These are phyloP conservation scores for Ctenochaetus hawaiiensis DNA, from an alignment of 2,797 vertebrate genomes.

Conservation along the genomic window DNA sequence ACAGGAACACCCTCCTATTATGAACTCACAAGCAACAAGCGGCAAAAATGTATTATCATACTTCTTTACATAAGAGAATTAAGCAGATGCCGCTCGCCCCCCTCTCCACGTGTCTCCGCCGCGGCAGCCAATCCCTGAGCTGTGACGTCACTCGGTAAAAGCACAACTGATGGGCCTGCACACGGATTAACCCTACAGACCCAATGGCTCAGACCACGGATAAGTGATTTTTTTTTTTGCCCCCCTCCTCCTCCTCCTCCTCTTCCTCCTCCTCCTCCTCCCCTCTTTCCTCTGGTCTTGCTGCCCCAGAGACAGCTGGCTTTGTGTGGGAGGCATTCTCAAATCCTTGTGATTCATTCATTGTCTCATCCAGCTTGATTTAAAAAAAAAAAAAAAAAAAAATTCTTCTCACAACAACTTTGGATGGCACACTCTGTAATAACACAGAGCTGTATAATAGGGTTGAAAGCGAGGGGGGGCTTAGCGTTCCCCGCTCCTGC, in stretches of 20 bases:
- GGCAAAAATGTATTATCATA: constrained; percentile 79
- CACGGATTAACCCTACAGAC: constrained; percentile 86
- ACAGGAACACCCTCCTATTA: constrained; percentile 39
- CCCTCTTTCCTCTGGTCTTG: constrained; percentile 12
- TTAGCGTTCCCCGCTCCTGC: constrained; percentile 28
- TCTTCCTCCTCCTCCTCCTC: constrained; percentile 29
- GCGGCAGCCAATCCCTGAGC: constrained; percentile 73
- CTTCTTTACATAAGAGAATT: constrained; percentile 86
- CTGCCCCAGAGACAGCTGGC: constrained; percentile 81
- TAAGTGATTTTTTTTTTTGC: constrained; percentile 78
- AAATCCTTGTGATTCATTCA: constrained; percentile 84
- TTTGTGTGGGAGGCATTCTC: constrained; percentile 80
- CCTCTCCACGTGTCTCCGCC: constrained; percentile 58
- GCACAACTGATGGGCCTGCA: constrained; percentile 83
- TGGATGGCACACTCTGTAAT: constrained; percentile 60
- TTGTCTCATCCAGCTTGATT: constrained; percentile 81
- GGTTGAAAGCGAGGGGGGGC: constrained; percentile 18
- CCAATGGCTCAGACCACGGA: constrained; percentile 82
- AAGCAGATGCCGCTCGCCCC: constrained; percentile 72
- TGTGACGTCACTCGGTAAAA: constrained; percentile 86
- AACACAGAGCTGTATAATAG: constrained; percentile 52
- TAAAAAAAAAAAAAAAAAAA: constrained; percentile 54
- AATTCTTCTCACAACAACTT: constrained; percentile 70
- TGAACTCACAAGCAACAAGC: constrained; percentile 61
- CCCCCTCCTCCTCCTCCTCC: constrained; percentile 33